phyloP scores from a whole-genome alignment of 2,888 invertebrate genomes.

The Smittia aterrima region DNA sequence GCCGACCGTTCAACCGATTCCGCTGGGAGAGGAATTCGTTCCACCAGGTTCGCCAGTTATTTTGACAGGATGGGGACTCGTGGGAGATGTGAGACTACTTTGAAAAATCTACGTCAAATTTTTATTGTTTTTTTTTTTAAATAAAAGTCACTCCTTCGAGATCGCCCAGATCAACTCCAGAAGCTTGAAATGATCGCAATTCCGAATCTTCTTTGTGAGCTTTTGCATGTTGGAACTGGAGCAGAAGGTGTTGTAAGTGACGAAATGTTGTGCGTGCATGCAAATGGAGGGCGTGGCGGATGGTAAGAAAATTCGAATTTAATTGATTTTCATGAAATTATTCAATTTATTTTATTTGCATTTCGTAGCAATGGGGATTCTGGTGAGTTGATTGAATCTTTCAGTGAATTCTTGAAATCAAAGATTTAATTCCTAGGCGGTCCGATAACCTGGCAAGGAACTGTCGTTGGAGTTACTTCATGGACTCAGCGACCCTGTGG shows the following conservation, averaged over 20 bases:
- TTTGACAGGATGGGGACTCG: not conserved
- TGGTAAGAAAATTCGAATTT: not conserved
- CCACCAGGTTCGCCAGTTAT: not conserved
- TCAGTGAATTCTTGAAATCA: not conserved
- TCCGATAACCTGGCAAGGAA: not conserved
- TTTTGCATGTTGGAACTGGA: not conserved
- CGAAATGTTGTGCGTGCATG: not conserved
- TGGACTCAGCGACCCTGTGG: slow-evolving; percentile 7
- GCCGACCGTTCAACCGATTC: not conserved
- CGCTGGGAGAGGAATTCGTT: not conserved
- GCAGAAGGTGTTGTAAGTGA: not conserved
- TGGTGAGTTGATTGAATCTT: not conserved
- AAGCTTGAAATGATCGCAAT: slow-evolving; percentile 3
- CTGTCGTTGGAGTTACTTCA: not conserved
- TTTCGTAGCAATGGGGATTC: not conserved
- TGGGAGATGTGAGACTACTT: no score
- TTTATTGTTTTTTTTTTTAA: not conserved
- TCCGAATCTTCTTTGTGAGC: not conserved
- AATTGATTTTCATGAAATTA: not conserved
- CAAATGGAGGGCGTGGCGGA: not conserved
- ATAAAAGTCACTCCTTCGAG: not conserved
- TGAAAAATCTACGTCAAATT: not conserved
- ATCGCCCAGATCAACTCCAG: not conserved
- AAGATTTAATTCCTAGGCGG: no score
- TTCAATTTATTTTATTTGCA: not conserved